phyloP scores from a whole-genome alignment of 2,797 vertebrate species.

The Gymnocypris eckloni region DNA sequence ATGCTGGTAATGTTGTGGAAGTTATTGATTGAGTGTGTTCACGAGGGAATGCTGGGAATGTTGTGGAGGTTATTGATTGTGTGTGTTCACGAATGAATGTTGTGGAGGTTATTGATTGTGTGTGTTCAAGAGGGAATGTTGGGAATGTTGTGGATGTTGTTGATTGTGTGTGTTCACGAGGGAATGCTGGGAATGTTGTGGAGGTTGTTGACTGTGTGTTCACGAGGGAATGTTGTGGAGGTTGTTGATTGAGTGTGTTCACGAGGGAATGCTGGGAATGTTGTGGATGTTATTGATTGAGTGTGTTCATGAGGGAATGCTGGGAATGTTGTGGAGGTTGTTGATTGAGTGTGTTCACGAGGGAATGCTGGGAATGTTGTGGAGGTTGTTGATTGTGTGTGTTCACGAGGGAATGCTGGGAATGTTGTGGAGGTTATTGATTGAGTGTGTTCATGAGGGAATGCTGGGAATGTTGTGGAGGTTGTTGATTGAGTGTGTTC shows the following conservation, averaged over 20 bases:
- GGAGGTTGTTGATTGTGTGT: too few species aligned
- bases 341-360: too few species aligned
- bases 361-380: too few species aligned
- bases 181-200: background rate
- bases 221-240: fast-evolving
- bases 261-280: background rate
- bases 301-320: too few species aligned
- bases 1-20: background rate
- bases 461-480: too few species aligned
- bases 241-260: background rate
- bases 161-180: background rate
- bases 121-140: background rate
- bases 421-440: too few species aligned
- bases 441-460: too few species aligned
- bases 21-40: background rate
- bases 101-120: background rate
- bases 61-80: background rate
- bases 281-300: fast-evolving
- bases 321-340: too few species aligned
- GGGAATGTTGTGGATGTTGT: fast-evolving
- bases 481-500: too few species aligned
- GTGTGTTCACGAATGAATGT: background rate
- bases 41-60: background rate
- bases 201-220: background rate
- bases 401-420: too few species aligned